A percentile compares a stretch with the other conserved stretches of the same genome.
phyloP scores from a whole-genome alignment of 2,888 invertebrate genomes.

The Podabrus alpinus region DNA sequence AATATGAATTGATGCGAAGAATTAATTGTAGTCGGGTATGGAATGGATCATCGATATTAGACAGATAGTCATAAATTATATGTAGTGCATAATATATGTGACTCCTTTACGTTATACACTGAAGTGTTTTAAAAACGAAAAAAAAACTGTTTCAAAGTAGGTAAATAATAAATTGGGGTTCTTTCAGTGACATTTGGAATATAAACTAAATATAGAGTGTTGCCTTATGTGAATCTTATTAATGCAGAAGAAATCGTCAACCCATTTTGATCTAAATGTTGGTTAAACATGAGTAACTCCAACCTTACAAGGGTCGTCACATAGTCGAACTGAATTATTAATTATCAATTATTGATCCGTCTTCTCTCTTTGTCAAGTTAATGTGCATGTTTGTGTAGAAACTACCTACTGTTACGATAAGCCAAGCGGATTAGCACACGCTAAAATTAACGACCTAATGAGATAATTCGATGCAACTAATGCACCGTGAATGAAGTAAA shows the following conservation, averaged over 20 bases:
- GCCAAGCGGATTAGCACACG: conserved; percentile 43
- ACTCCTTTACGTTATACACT: too few species aligned
- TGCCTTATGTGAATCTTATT: background rate
- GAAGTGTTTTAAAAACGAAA: too few species aligned
- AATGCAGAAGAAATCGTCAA: background rate
- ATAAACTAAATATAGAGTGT: too few species aligned
- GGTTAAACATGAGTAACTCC: background rate
- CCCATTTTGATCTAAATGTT: background rate
- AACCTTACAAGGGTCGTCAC: conserved; percentile 1
- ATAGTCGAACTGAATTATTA: conserved; percentile 21
- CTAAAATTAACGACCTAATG: conserved; percentile 46
- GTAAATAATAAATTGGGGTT: too few species aligned
- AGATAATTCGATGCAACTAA: conserved; percentile 45
- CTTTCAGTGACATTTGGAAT: background rate
- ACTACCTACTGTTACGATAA: conserved; percentile 39
- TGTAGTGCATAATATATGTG: too few species aligned
- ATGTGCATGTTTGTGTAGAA: conserved; percentile 20
- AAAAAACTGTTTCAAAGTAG: too few species aligned
- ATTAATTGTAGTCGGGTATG: too few species aligned
- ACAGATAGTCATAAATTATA: too few species aligned
- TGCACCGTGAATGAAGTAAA: conserved; percentile 19
- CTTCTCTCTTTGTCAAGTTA: conserved; percentile 6
- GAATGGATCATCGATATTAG: too few species aligned
- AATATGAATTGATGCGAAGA: too few species aligned
- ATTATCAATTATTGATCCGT: conserved; percentile 26